Evolutionary conservation across 2,113 vertebrate genomes (phyloP).

Genomic region (Gnathonemus echidnorhynchus): DNA sequence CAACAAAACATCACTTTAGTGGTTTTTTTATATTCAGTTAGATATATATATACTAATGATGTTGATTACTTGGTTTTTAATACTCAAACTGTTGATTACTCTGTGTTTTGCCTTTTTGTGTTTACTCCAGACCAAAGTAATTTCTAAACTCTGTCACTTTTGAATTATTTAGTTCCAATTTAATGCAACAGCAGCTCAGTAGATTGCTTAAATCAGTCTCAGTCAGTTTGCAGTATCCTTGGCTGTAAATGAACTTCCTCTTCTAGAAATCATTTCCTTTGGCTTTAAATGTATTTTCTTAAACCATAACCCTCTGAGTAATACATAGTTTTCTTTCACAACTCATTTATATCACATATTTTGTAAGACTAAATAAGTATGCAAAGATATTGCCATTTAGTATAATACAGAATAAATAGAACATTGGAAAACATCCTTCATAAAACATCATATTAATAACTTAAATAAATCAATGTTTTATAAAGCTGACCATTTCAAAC

Average conservation of each 20-base stretch:
- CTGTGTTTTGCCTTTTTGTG: constrained; percentile 17
- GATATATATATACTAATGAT: not conserved
- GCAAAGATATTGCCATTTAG: not conserved
- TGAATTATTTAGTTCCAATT: constrained; percentile 70
- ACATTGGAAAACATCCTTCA: not conserved
- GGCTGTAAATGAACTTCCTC: constrained; percentile 46
- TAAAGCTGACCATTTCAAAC: not conserved
- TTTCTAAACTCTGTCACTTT: constrained; percentile 52
- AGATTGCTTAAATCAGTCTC: constrained; percentile 71
- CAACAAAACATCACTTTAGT: not conserved
- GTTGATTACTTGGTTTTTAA: not conserved
- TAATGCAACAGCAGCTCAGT: constrained; percentile 50
- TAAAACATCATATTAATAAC: not conserved
- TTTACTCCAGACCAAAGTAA: constrained; percentile 57
- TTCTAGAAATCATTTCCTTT: constrained; percentile 19
- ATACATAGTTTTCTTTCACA: not conserved
- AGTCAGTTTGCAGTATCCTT: constrained; percentile 56
- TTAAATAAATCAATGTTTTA: not conserved
- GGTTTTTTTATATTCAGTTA: not conserved
- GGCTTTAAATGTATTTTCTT: constrained; percentile 12
- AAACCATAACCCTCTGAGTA: not conserved
- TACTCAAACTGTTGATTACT: not conserved
- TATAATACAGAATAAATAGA: not conserved
- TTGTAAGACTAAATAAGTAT: not conserved
- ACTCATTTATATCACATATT: not conserved